A percentile compares a stretch with the other conserved stretches of the same genome.
Conservation (phyloP, 2,888 invertebrate genomes). For the Brassicogethes aeneus region DNA sequence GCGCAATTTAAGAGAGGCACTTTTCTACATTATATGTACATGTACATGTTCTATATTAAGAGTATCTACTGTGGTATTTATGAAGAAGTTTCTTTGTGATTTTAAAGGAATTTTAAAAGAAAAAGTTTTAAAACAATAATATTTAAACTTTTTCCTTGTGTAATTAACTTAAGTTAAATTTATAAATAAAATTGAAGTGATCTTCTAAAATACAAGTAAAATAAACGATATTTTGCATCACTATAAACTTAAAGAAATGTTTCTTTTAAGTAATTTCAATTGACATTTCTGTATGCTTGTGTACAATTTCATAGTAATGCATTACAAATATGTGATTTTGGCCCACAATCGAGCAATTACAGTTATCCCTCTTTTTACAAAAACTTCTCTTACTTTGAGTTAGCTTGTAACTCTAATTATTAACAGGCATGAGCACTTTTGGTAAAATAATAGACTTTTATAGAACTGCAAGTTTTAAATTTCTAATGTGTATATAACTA, state of each 20-base stretch:
- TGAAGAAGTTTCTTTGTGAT: background rate
- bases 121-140: too few species aligned
- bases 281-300: background rate
- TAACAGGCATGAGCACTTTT: conserved; percentile 63
- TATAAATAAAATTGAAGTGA: too few species aligned
- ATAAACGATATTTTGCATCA: background rate
- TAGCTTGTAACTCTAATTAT: conserved; percentile 24
- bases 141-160: too few species aligned
- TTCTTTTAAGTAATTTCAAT: background rate
- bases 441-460: conserved; percentile 46
- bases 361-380: conserved; percentile 8
- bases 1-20: conserved; percentile 41
- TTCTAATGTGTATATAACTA: conserved; percentile 23
- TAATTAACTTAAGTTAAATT: too few species aligned
- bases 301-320: background rate
- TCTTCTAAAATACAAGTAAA: background rate
- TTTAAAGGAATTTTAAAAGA: background rate
- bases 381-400: conserved; percentile 15
- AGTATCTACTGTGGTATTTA: background rate
- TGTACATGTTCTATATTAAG: conserved; percentile 26
- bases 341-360: background rate
- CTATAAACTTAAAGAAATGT: background rate
- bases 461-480: conserved; percentile 26
- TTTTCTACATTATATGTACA: conserved; percentile 38
- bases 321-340: background rate